Evolutionary conservation across 2,888 invertebrate species (phyloP), one percentile per base, ranked within the genome.

Genomic region (Cephus pulcher): DNA sequence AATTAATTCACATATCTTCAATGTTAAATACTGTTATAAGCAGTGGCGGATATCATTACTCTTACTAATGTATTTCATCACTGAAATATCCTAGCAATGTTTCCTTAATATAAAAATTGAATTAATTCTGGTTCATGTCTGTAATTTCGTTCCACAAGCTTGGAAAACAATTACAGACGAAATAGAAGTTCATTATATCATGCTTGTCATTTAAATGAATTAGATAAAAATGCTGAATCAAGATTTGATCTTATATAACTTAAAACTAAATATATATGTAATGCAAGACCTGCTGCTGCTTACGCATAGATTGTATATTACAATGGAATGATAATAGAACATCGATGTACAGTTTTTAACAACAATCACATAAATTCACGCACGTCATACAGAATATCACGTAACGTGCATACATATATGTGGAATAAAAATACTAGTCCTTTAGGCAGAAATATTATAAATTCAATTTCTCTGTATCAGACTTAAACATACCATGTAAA

Each of bases 341-440:
- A 56, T 56, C 56, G 56, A 56, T 56, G 56, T 23, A 56, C 56
- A 56, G 56, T 23, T 56, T 56, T 56, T 23, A 23, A 56, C 15
- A 56, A 56, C 6, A 56, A 56, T 56, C 56, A 56, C 56, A 23
- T 56, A 56, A 56, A 56, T 56, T 23, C 56, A 56, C 56, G 23
- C 80, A 81, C 77, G 76, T 76, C 77, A 79, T 80, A 79, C 79
- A 78, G 74, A 81, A 80, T 73, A 77, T 71, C 75, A 69, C 40
- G 73, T 23, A 56, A 56, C 23, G 35, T 35, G 35, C 35, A 15
- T 23, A 56, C 56, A 81, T 70, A 40, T 32, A 76, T 73, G 68
- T 68, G n/a, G 34, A 78, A 77, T 35, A 76, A 80, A 69, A 74
- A 71, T 32, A 68, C 69, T 77, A 74, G 34, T 76, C n/a, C 33